Base-by-base conservation (phyloP, 2,113 vertebrate genomes). In the Heterotis niloticus region DNA sequence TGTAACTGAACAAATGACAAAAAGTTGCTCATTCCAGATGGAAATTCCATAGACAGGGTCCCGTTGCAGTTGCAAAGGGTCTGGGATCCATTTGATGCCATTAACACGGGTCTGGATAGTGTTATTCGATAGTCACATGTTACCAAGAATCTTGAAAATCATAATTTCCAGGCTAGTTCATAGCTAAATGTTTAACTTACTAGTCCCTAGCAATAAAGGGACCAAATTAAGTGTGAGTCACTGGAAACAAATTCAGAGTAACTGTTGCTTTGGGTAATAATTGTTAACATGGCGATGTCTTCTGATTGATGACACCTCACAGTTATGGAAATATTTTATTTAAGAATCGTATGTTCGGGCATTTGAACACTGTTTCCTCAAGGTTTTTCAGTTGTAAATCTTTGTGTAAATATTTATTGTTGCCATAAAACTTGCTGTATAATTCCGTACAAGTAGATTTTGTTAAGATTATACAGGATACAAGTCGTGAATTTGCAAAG, bases 131-230 rank as follows among this genome's bases (percentile, higher is more conserved):
- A 74, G 71, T 20, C 71, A 74, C 71, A 59, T 74, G 52, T 74
- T 74, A 59, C 20, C 56, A 51, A 52, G 52, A 74, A 28, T 59
- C 23, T 20, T 74, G 71, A 74, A 74, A 74, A 54, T 74, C 52
- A 74, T 74, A 54, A 51, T 74, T 74, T 74, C 54, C 54, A 73
- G 54, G 52, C 71, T 73, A 74, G 71, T 74, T 74, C 26, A 74
- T 72, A 51, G 44, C 20, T 11, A 52, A 20, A 51, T 74, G 54
- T 74, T 28, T 74, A 74, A 74, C 16, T 52, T 74, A 74, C 71
- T 14, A 7, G 5, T 57, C 71, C 54, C 52, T n/a, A 51, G 12
- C 24, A 14, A 26, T 74, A 56, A 74, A 57, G 24, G n/a, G 52
- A 74, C 16, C 16, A 57, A 74, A 24, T 26, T 71, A 71, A 71